Conservation (phyloP, 2,888 invertebrate genomes). For the Eurois occulta region DNA sequence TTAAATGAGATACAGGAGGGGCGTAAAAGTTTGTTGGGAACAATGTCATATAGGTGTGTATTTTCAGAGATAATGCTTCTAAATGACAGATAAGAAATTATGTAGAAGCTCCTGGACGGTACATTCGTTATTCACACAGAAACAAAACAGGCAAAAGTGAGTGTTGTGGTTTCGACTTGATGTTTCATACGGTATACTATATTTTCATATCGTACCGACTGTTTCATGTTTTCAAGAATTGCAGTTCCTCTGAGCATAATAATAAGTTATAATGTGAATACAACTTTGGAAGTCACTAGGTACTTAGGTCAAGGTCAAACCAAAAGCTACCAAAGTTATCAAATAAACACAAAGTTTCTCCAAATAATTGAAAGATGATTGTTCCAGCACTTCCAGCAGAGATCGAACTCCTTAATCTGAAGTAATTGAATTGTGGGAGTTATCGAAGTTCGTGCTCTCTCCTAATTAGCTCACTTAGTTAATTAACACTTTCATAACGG, state of each 20-base stretch:
- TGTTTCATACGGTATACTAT: too few species aligned
- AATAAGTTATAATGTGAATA: not conserved
- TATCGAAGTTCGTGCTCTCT: slow-evolving; percentile 45
- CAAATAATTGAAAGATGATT: slow-evolving; percentile 48
- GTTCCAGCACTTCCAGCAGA: slow-evolving; percentile 28
- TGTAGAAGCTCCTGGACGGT: not conserved
- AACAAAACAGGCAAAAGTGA: not conserved
- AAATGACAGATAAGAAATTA: not conserved
- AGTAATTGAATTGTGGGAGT: slow-evolving; percentile 49
- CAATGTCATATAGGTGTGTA: not conserved
- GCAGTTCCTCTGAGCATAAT: not conserved
- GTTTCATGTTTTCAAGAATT: not conserved
- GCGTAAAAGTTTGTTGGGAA: not conserved
- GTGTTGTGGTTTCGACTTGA: not conserved
- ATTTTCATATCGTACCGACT: not conserved
- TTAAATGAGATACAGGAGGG: not conserved
- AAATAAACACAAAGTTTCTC: slow-evolving; percentile 34
- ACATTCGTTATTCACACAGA: not conserved
- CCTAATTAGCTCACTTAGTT: slow-evolving; percentile 51
- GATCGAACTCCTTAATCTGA: slow-evolving; percentile 51
- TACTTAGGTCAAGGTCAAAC: not conserved
- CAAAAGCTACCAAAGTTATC: slow-evolving; percentile 1
- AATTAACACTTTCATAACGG: slow-evolving; percentile 53
- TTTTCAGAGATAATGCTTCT: not conserved
- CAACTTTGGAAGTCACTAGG: not conserved